phyloP scores from a whole-genome alignment of 2,888 invertebrate genomes.

The Plebejus argus region DNA sequence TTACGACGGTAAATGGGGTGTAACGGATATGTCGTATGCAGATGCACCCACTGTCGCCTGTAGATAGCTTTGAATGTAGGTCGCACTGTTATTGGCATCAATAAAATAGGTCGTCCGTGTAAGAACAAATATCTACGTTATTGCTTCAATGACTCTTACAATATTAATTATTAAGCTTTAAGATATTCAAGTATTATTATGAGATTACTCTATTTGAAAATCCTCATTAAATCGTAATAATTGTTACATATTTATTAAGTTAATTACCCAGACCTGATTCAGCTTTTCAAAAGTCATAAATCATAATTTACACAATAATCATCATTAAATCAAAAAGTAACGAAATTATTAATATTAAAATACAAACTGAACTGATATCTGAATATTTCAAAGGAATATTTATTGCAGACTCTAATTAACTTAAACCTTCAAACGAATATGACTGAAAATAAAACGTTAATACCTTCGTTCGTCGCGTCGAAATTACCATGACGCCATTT shows the following conservation, averaged over 20 bases:
- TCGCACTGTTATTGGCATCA: conserved; percentile 19
- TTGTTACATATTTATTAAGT: too few species aligned
- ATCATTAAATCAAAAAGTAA: neutral
- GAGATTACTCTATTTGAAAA: too few species aligned
- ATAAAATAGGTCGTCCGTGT: conserved; percentile 27
- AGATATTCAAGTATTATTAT: neutral
- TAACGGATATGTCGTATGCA: conserved; percentile 29
- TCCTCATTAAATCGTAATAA: too few species aligned
- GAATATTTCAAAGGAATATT: conserved; percentile 13
- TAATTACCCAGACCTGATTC: too few species aligned
- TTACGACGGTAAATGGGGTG: conserved; percentile 23
- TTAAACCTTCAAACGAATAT: conserved; percentile 18
- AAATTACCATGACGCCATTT: conserved; percentile 20
- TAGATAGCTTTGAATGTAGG: conserved; percentile 11
- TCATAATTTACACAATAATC: neutral
- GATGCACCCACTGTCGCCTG: conserved; percentile 23
- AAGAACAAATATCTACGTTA: neutral
- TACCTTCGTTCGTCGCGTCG: conserved; percentile 15
- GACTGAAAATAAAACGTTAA: conserved; percentile 13
- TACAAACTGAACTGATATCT: neutral
- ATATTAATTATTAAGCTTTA: neutral
- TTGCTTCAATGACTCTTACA: neutral
- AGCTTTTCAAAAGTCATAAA: too few species aligned
- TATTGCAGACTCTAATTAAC: conserved; percentile 1
- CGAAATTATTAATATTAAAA: neutral